phyloP scores from a whole-genome alignment of 2,888 invertebrate genomes.

The Cephonodes hylas region DNA sequence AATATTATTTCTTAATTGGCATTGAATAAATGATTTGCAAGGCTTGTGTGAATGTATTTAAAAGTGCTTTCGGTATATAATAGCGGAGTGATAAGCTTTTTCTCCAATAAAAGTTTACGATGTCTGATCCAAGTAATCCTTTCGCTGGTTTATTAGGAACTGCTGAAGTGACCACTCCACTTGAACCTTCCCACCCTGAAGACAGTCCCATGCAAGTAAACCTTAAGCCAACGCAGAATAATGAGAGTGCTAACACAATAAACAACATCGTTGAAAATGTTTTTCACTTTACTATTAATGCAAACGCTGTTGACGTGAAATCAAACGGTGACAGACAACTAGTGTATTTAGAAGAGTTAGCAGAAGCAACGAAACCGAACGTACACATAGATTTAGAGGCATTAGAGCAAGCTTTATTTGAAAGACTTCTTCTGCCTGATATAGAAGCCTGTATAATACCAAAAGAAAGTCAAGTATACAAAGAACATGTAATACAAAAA shows the following conservation, averaged over 20 bases:
- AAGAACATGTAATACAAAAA: constrained; percentile 79
- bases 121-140: constrained; percentile 73
- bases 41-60: background rate
- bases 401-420: constrained; percentile 89
- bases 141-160: constrained; percentile 67
- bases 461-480: constrained; percentile 52
- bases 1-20: background rate
- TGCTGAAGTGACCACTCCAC: constrained; percentile 43
- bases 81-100: background rate
- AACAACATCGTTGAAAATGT: constrained; percentile 85
- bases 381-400: constrained; percentile 82
- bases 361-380: constrained; percentile 69
- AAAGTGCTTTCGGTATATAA: background rate
- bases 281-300: constrained; percentile 86
- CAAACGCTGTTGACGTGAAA: constrained; percentile 55
- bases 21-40: background rate
- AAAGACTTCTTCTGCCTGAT: constrained; percentile 84
- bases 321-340: constrained; percentile 63
- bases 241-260: constrained; percentile 57
- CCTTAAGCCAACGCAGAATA: constrained; percentile 43
- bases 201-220: constrained; percentile 40
- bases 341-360: constrained; percentile 85
- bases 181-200: constrained; percentile 42
- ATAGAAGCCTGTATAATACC: constrained; percentile 77
- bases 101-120: constrained; percentile 25